A percentile compares a stretch with the other conserved stretches of the same genome.
phyloP scores from a whole-genome alignment of 64 coral and sea anemone species.

The Stichodactyla mertensii region DNA sequence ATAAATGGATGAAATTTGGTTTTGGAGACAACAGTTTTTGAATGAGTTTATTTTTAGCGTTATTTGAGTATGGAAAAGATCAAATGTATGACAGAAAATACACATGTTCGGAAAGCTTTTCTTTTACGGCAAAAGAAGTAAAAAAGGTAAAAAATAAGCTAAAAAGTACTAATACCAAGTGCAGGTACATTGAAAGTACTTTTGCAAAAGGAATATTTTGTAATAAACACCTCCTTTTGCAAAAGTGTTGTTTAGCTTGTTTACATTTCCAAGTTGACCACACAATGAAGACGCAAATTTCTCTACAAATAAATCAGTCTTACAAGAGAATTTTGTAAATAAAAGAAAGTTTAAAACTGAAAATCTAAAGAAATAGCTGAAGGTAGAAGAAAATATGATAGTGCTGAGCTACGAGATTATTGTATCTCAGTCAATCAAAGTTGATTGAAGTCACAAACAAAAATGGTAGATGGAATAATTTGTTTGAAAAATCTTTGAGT shows the following conservation, averaged over 20 bases:
- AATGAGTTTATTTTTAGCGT: too few species aligned
- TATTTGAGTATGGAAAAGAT: not conserved
- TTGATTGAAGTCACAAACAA: not conserved
- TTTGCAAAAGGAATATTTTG: not conserved
- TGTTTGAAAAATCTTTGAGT: not conserved
- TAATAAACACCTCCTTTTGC: not conserved
- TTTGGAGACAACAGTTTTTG: not conserved
- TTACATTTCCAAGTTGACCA: not conserved
- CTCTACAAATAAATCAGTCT: not conserved
- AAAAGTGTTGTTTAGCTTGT: not conserved
- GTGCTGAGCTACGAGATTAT: too few species aligned
- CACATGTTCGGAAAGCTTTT: not conserved
- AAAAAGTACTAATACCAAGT: not conserved
- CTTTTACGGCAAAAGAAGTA: not conserved
- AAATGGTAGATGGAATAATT: not conserved
- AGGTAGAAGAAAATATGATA: not conserved
- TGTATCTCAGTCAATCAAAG: too few species aligned
- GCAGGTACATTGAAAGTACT: not conserved
- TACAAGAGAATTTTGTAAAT: not conserved
- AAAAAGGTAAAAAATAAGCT: not conserved
- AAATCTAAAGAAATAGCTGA: not conserved
- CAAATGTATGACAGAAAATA: not conserved
- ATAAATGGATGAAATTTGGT: not conserved
- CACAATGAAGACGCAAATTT: not conserved
- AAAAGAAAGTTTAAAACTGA: not conserved